Base-by-base conservation (phyloP, 2,888 invertebrate species). In the Parnassius glacialis region DNA sequence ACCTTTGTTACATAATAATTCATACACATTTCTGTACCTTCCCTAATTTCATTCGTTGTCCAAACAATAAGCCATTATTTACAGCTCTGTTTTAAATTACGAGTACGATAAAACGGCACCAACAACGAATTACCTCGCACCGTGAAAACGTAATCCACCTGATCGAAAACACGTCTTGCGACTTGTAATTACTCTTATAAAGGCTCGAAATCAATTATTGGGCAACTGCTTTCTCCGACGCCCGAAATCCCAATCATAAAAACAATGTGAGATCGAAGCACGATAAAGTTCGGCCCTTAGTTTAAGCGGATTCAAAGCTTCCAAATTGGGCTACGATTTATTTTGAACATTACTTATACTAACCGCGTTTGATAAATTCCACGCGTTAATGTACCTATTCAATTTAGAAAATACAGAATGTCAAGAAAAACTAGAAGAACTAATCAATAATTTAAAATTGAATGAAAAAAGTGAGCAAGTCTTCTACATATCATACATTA, bases 261-360 rank as follows among this genome's bases (percentile, higher is more conserved):
- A 70, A 65, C 68, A 71, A 70, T 68, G 69, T 75, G 76, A 57
- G 57, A 59, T 52, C 47, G 61, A 57, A 61, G 44, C 58, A 53
- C 53, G 48, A 55, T 63, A 63, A 61, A 61, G 57, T 20, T 63
- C 11, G 52, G 44, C 47, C 41, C 41, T 1, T 42, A 44, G 9
- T 52, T 11, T n/a, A 42, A 16, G 52, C 45, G 45, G 16, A 52
- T 11, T 44, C 11, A 20, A 44, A 43, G 43, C 57, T 3, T 45
- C n/a, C n/a, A 45, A 45, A 45, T 11, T 7, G 12, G n/a, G 11
- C n/a, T n/a, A n/a, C 12, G 48, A 48, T 48, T 16, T 34, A 34
- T 34, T 34, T 34, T 34, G 7, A 34, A 34, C 34, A 34, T 34
- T 34, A 5, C 7, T 34, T 34, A 34, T 7, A 34, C 5, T 34